Evolutionary conservation across 2,113 vertebrate species (phyloP).

Genomic region (Orycteropus afer): DNA sequence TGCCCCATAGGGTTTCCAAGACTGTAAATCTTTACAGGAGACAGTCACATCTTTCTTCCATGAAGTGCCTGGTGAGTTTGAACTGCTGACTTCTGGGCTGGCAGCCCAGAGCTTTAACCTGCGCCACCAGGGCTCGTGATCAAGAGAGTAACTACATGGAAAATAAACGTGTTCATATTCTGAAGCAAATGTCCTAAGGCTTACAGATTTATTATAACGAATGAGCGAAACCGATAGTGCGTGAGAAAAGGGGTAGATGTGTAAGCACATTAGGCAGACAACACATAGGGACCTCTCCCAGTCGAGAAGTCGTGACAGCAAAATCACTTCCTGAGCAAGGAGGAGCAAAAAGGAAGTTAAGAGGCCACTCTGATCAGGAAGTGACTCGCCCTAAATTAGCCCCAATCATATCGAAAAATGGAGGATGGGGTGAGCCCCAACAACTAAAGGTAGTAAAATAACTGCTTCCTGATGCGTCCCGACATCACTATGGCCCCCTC

Average conservation of each 20-base stretch:
- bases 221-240: neutral
- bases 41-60: too few relatives aligned
- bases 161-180: neutral
- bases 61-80: neutral
- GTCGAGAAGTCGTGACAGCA: conserved; percentile 62
- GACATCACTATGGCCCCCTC: neutral
- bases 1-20: neutral
- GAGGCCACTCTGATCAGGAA: conserved; percentile 73
- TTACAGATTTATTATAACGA: neutral
- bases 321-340: conserved; percentile 78
- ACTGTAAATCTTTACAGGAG: neutral
- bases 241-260: neutral
- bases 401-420: conserved; percentile 18
- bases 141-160: neutral
- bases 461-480: neutral
- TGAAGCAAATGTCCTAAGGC: neutral
- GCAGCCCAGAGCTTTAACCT: too few relatives aligned
- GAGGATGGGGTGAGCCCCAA: conserved; percentile 3
- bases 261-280: neutral
- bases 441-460: conserved; percentile 8
- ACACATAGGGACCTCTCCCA: neutral
- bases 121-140: neutral
- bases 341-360: conserved; percentile 75
- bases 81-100: neutral
- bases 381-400: conserved; percentile 67